Percentiles rank a stretch among this genome's conserved stretches.
phyloP scores from a whole-genome alignment of 1,140 invertebrate genomes.

The Rhyacophila brunnea region DNA sequence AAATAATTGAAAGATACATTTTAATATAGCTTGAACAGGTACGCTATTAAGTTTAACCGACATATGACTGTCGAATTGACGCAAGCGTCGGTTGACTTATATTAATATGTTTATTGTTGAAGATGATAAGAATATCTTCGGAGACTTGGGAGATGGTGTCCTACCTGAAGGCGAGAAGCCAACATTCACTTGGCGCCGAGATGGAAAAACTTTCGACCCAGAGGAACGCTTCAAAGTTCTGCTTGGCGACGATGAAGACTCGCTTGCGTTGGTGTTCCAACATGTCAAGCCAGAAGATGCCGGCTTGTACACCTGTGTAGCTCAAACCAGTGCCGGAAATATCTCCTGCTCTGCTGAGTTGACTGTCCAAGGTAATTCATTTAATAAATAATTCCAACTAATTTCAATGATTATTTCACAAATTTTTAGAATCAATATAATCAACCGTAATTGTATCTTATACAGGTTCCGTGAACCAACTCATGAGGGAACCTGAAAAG shows the following conservation, averaged over 20 bases:
- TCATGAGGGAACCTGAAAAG: slow-evolving; percentile 77
- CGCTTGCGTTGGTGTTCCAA: slow-evolving; percentile 87
- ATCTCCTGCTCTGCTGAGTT: slow-evolving; percentile 92
- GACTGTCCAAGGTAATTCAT: slow-evolving; percentile 86
- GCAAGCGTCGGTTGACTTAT: too few relatives aligned
- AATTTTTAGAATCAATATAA: slow-evolving; percentile 6
- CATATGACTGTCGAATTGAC: too few relatives aligned
- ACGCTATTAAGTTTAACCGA: too few relatives aligned
- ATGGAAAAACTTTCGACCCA: slow-evolving; percentile 86
- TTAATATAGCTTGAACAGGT: too few relatives aligned
- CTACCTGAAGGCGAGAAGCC: slow-evolving; percentile 76
- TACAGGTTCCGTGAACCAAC: slow-evolving; percentile 73
- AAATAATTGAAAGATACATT: too few relatives aligned
- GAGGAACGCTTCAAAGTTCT: slow-evolving; percentile 93
- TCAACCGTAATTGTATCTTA: background rate
- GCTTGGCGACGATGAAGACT: slow-evolving; percentile 90
- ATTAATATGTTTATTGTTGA: slow-evolving; percentile 1
- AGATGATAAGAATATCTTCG: slow-evolving; percentile 82
- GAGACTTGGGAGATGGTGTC: slow-evolving; percentile 63
- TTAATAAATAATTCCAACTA: too few relatives aligned
- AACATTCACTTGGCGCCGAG: slow-evolving; percentile 85
- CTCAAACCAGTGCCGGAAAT: slow-evolving; percentile 86
- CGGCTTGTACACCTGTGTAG: slow-evolving; percentile 92
- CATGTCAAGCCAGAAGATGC: slow-evolving; percentile 92
- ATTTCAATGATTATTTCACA: too few relatives aligned